Percentiles rank a stretch among this genome's conserved stretches.
Conservation (phyloP, 2,888 invertebrate species). For the Athrips mouffetella region DNA sequence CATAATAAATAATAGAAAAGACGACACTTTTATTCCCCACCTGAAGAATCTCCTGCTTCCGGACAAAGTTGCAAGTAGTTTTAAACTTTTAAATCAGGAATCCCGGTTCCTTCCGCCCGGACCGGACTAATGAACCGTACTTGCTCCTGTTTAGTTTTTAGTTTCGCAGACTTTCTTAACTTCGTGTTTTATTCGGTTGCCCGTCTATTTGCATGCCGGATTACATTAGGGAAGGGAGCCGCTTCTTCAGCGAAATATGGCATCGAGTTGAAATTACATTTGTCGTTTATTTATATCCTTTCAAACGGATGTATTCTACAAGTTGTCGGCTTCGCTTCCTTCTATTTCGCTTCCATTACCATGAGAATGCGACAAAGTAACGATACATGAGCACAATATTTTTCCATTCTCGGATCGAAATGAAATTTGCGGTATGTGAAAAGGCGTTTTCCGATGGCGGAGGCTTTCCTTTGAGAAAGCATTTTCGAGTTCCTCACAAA, state of each 20-base stretch:
- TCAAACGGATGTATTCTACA: constrained; percentile 32
- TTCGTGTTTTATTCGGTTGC: constrained; percentile 35
- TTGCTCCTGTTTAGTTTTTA: constrained; percentile 43
- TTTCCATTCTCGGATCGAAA: constrained; percentile 52
- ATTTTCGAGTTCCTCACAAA: constrained; percentile 6
- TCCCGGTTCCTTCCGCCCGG: constrained; percentile 32
- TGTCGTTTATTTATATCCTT: constrained; percentile 36
- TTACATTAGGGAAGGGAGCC: constrained; percentile 37
- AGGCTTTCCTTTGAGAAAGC: constrained; percentile 28
- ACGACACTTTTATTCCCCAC: constrained; percentile 12
- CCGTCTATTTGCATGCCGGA: constrained; percentile 48
- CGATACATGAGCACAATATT: constrained; percentile 54
- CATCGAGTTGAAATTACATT: constrained; percentile 41
- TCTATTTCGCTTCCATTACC: constrained; percentile 53
- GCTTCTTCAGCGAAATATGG: constrained; percentile 32
- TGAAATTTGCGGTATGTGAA: constrained; percentile 57
- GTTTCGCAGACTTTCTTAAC: constrained; percentile 45
- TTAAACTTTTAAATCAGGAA: constrained; percentile 40
- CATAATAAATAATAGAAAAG: constrained; percentile 4
- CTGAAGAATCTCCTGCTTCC: constrained; percentile 8
- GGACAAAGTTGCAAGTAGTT: constrained; percentile 21
- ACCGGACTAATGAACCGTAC: constrained; percentile 55
- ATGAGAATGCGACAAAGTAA: constrained; percentile 50
- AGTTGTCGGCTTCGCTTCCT: constrained; percentile 31
- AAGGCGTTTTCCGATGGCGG: constrained; percentile 37